Percentiles rank a stretch among this genome's conserved stretches.
Evolutionary conservation across 2,888 invertebrate species (phyloP).

Genomic region (Tribolium freemani): DNA sequence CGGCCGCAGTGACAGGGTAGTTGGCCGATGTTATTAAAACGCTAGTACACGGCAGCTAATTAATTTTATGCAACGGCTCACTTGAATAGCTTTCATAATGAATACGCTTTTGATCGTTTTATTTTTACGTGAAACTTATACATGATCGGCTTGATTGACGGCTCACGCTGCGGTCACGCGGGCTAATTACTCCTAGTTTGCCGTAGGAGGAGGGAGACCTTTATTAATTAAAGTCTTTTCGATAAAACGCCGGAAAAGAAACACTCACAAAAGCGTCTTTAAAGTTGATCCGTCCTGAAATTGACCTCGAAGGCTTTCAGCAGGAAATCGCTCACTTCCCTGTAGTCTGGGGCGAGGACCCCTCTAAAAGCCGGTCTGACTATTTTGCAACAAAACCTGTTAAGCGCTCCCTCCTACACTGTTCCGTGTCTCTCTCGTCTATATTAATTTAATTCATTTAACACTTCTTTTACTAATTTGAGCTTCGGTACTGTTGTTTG

Average conservation of each 20-base stretch:
- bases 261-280: conserved; percentile 17
- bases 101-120: conserved; percentile 63
- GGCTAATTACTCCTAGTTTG: conserved; percentile 51
- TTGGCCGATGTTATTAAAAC: conserved; percentile 66
- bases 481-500: too few relatives aligned
- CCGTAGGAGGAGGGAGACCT: conserved; percentile 29
- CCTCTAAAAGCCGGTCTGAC: background rate
- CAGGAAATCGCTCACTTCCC: conserved; percentile 11
- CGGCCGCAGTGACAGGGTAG: conserved; percentile 64
- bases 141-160: conserved; percentile 59
- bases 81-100: conserved; percentile 68
- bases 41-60: conserved; percentile 67
- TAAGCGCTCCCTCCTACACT: background rate
- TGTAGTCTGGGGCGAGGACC: background rate
- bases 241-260: conserved; percentile 17
- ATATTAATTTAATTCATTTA: background rate
- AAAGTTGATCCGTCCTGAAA: conserved; percentile 4
- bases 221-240: conserved; percentile 41
- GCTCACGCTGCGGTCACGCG: conserved; percentile 52
- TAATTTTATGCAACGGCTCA: conserved; percentile 69
- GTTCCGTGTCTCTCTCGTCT: background rate
- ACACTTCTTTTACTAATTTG: background rate
- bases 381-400: background rate
- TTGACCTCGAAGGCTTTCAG: background rate
- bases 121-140: conserved; percentile 55